These are phyloP conservation scores for Drosophila tanythrix DNA, from an alignment of 2,888 invertebrate genomes.

Conservation along the genomic window DNA sequence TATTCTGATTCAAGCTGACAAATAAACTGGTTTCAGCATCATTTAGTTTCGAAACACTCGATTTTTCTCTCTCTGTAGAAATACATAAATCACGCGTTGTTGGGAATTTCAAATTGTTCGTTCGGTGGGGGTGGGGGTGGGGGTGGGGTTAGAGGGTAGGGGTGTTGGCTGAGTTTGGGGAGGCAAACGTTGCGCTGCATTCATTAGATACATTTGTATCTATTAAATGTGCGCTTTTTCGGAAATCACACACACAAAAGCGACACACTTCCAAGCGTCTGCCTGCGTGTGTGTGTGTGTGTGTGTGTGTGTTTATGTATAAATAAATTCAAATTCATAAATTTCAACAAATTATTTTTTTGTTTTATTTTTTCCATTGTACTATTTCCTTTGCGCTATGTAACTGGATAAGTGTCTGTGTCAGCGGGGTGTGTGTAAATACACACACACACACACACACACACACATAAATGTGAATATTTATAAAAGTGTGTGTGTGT, in stretches of 20 bases:
- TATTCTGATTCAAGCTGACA: background rate
- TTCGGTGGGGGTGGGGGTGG: too few relatives aligned
- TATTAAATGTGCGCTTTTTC: conserved; percentile 60
- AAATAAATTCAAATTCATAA: conserved; percentile 68
- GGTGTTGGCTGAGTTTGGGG: background rate
- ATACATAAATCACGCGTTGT: conserved; percentile 38
- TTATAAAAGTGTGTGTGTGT: background rate
- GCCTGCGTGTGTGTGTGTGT: conserved; percentile 1
- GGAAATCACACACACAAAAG: conserved; percentile 35
- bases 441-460: conserved; percentile 2
- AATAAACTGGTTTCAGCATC: background rate
- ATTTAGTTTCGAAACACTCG: background rate
- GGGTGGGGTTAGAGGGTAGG: background rate
- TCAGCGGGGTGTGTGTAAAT: conserved; percentile 27
- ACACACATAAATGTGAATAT: background rate
- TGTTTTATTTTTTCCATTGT: conserved; percentile 37
- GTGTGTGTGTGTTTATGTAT: conserved; percentile 22
- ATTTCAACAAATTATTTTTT: conserved; percentile 57
- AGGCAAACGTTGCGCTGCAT: conserved; percentile 55
- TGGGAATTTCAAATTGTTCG: conserved; percentile 2
- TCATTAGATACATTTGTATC: conserved; percentile 68
- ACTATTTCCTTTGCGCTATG: conserved; percentile 50
- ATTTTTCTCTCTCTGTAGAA: background rate
- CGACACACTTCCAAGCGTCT: conserved; percentile 7
- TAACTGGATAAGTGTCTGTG: conserved; percentile 61